Evolutionary conservation across 2,888 invertebrate genomes (phyloP).

Genomic region (Sepiola atlantica): DNA sequence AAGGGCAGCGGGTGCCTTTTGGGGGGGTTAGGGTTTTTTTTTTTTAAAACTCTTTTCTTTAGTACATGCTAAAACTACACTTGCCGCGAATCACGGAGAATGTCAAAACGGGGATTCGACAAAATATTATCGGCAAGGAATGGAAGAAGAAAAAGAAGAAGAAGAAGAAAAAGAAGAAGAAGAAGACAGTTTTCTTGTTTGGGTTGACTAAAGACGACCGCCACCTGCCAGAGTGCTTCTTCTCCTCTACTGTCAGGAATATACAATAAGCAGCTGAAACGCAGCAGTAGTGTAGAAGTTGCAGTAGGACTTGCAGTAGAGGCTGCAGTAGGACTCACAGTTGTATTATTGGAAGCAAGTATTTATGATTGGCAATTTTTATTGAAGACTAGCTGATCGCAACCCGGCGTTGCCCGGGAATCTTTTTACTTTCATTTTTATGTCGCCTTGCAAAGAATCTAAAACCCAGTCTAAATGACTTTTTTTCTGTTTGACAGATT

Average conservation of each 20-base stretch:
- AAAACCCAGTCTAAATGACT: too few species aligned
- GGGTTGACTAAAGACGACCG: background rate
- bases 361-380: background rate
- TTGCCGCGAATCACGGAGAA: conserved; percentile 38
- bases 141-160: too few species aligned
- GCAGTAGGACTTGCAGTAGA: conserved; percentile 1
- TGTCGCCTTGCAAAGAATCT: too few species aligned
- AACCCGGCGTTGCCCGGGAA: too few species aligned
- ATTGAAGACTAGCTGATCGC: background rate
- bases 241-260: background rate
- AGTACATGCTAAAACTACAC: conserved; percentile 33
- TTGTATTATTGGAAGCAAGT: background rate
- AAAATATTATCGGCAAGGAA: background rate
- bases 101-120: conserved; percentile 38
- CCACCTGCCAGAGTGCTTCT: background rate
- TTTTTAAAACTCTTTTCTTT: background rate
- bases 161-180: too few species aligned
- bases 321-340: conserved; percentile 6
- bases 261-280: background rate
- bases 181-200: background rate
- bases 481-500: too few species aligned
- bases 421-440: too few species aligned
- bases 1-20: background rate
- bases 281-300: background rate
- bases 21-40: background rate